phyloP scores from a whole-genome alignment of 1,140 invertebrate genomes.

The Aphelenchoides fujianensis region DNA sequence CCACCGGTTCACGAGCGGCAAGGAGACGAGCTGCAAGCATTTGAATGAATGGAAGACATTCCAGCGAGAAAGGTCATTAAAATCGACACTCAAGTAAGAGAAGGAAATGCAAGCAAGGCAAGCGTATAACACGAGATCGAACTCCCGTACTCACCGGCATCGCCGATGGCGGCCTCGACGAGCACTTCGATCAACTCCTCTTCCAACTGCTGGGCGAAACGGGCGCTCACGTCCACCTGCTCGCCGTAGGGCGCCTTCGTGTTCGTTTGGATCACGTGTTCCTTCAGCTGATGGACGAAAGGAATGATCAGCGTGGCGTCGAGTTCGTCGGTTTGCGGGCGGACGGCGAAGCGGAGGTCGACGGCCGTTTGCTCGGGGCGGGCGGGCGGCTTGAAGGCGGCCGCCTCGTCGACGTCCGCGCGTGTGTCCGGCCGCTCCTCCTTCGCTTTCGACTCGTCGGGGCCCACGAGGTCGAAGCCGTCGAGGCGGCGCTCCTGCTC shows the following conservation, averaged over 20 bases:
- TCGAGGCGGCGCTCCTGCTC: background rate
- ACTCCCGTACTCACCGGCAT: background rate
- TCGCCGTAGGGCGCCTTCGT: background rate
- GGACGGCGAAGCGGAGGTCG: background rate
- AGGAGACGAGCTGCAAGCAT: background rate
- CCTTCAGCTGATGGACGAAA: background rate
- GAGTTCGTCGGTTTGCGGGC: background rate
- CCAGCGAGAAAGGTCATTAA: background rate
- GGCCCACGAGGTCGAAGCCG: background rate
- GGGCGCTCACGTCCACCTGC: background rate
- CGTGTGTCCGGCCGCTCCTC: background rate
- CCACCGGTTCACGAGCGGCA: background rate
- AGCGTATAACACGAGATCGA: no score
- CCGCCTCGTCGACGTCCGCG: background rate
- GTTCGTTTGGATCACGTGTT: background rate
- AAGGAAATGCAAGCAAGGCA: no score
- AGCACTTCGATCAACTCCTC: conserved; percentile 1
- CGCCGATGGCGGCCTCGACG: background rate
- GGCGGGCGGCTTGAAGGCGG: no score
- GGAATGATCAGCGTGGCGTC: background rate
- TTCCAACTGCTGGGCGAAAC: background rate
- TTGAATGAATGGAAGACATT: no score
- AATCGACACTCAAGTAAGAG: no score
- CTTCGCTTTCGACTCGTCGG: background rate
- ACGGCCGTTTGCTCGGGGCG: background rate